Evolutionary conservation across 2,888 invertebrate genomes (phyloP), one percentile per base, ranked within the genome.

Genomic region (Synergus gifuensis): DNA sequence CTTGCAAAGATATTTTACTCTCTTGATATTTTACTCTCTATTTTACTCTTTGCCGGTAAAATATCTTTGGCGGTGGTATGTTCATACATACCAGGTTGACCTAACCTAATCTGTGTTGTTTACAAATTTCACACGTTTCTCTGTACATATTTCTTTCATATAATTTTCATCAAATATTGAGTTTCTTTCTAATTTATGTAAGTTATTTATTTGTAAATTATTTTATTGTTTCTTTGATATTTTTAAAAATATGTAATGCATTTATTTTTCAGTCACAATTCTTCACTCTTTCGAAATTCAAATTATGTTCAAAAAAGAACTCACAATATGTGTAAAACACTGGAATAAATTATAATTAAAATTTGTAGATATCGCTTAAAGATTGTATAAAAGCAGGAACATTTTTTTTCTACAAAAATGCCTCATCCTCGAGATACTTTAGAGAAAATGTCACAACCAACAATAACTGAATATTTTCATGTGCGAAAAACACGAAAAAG

Each of bases 401-500:
- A 67, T 44, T 40, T 22, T 7, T 14, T 14, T 44, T 46, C 14
- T 28, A 46, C 16, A 46, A 46, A 46, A 69, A 69, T 69, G 49
- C 14, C 28, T 28, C 28, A 49, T 7, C 5, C 4, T 46, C 69
- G 69, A 9, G 12, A 69, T 14, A 54, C 28, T 28, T 2, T 28
- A 36, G 28, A 54, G 22, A 28, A 67, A 54, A 49, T 16, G 28
- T n/a, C 36, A 49, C 69, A 69, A 28, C n/a, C 49, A 14, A 8
- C 46, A 5, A 73, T 73, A 36, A 73, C 49, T 7, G 73, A 73
- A 3, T 73, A 54, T 28, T 73, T 73, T 36, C 9, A 1, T n/a
- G 49, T 46, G 8, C 44, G 49, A 69, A 69, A 69, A 49, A 9
- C 67, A 22, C 44, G 22, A 46, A 69, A 36, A 49, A n/a, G 18